Evolutionary conservation across 2,113 vertebrate species (phyloP).

Genomic region (Excalfactoria chinensis): DNA sequence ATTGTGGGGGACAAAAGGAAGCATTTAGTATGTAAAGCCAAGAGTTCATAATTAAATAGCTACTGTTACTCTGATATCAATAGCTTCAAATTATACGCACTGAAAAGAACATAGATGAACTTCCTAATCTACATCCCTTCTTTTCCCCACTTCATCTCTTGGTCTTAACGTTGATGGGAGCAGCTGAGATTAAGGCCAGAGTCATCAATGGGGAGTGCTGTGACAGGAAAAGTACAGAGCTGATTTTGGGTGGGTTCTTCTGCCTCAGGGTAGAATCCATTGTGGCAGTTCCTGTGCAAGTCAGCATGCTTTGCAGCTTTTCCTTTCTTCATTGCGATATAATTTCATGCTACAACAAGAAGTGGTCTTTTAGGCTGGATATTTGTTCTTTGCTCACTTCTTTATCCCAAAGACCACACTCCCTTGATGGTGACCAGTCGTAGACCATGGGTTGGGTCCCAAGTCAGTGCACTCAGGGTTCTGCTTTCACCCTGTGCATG

Average conservation of each 20-base stretch:
- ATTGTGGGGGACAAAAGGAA: background rate
- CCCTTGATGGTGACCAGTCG: background rate
- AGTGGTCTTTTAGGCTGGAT: background rate
- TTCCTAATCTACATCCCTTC: background rate
- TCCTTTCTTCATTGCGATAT: background rate
- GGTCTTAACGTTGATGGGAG: background rate
- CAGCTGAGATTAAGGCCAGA: background rate
- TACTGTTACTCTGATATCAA: background rate
- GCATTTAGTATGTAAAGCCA: background rate
- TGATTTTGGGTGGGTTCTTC: background rate
- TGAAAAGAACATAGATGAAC: background rate
- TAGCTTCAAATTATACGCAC: background rate
- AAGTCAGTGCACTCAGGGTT: background rate
- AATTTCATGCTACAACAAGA: background rate
- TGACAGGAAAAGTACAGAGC: background rate
- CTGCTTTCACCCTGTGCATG: background rate
- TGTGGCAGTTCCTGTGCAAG: background rate
- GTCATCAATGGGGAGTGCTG: background rate
- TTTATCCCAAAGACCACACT: background rate
- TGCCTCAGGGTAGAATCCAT: fast-evolving
- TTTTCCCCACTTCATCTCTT: background rate
- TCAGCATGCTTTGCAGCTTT: background rate
- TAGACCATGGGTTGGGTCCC: background rate
- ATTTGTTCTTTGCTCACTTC: background rate
- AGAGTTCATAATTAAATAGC: background rate